A percentile compares a stretch with the other conserved stretches of the same genome.
phyloP scores from a whole-genome alignment of 2,797 vertebrate genomes.

The Paguma larvata region DNA sequence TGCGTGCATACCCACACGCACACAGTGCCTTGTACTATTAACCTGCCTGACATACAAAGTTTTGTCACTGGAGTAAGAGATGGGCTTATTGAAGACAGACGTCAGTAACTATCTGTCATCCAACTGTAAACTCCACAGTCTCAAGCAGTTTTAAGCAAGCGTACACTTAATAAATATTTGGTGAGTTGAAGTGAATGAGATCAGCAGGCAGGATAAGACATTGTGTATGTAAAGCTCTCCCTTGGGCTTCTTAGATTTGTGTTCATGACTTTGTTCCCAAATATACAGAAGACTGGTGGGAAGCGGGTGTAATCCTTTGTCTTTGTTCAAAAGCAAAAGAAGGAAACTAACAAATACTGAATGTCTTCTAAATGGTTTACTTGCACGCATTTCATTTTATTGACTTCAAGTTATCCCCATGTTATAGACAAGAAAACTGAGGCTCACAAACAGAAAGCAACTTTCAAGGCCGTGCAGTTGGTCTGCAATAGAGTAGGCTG shows the following conservation, averaged over 20 bases:
- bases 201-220: conserved; percentile 13
- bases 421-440: background rate
- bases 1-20: background rate
- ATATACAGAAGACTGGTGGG: conserved; percentile 45
- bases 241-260: conserved; percentile 21
- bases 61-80: background rate
- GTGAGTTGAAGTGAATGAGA: conserved; percentile 54
- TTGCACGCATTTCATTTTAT: background rate
- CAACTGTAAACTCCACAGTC: conserved; percentile 27
- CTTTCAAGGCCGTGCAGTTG: background rate
- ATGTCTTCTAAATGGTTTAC: background rate
- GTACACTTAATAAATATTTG: conserved; percentile 69
- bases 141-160: conserved; percentile 30
- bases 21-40: background rate
- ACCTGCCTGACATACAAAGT: background rate
- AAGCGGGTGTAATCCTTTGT: conserved; percentile 14
- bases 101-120: conserved; percentile 41
- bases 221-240: conserved; percentile 36
- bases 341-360: conserved; percentile 12
- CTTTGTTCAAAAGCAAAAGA: conserved; percentile 46
- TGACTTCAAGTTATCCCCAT: background rate
- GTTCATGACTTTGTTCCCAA: conserved; percentile 57
- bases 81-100: conserved; percentile 22
- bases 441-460: background rate
- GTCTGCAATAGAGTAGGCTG: background rate